Evolutionary conservation across 2,888 invertebrate genomes (phyloP).

Genomic region (Rhingia rostrata): DNA sequence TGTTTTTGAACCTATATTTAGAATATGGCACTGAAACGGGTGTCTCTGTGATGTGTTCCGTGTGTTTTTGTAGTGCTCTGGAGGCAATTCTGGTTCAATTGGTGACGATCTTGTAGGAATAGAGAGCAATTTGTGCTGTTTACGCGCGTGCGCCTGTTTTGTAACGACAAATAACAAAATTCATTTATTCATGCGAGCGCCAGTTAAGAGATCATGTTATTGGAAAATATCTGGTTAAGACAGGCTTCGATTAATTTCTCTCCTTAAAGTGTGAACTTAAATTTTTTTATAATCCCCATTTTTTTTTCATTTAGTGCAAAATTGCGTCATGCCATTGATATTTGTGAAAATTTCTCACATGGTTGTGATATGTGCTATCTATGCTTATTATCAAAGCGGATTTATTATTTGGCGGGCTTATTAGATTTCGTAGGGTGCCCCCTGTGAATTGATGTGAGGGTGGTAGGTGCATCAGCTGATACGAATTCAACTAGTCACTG

Average conservation of each 20-base stretch:
- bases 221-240: background rate
- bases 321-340: conserved; percentile 6
- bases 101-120: background rate
- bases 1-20: conserved; percentile 28
- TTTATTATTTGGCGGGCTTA: background rate
- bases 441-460: background rate
- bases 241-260: background rate
- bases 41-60: conserved; percentile 3
- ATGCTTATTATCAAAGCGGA: background rate
- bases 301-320: background rate
- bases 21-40: conserved; percentile 13
- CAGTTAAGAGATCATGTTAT: background rate
- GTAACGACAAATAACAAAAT: background rate
- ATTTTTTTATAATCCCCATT: background rate
- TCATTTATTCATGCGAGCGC: background rate
- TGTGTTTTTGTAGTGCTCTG: background rate
- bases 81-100: background rate
- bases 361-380: conserved; percentile 14
- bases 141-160: conserved; percentile 3
- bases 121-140: background rate
- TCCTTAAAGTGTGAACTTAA: background rate
- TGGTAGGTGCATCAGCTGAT: conserved; percentile 14
- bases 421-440: background rate
- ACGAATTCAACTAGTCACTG: background rate
- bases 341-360: conserved; percentile 1